Base-by-base conservation (phyloP, 2,888 invertebrate genomes). In the Erebia palarica region DNA sequence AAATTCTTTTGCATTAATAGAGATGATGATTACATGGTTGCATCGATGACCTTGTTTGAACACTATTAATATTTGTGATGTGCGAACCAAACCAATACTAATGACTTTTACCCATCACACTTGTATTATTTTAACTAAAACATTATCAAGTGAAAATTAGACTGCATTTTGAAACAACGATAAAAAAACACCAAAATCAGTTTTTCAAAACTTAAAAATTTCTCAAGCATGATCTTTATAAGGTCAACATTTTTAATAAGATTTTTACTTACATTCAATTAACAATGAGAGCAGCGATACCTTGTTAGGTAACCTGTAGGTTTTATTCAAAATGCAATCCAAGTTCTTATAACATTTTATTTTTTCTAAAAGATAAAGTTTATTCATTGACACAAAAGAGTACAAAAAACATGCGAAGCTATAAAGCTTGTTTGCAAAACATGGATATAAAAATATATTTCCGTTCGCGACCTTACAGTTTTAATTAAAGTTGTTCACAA, bases 371-470 rank as follows among this genome's bases (percentile, higher is more conserved):
- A 63, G 21, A 53, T 61, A n/a, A 63, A 63, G 21, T 61, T 63
- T 58, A 61, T 65, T 64, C 21, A 60, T 42, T 68, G 74, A 73
- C 72, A 73, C 72, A 73, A 75, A 78, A 75, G 73, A 73, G 75
- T 73, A 77, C 73, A 69, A 79, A 75, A 85, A 83, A 86, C 91
- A 91, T 91, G 91, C 90, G 90, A 85, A 87, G 89, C 90, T 87
- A 82, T 80, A 72, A 88, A 88, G 89, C 89, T 86, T 84, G 83
- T 80, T 81, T 86, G 86, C 87, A 86, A 86, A 81, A 86, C 79
- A 85, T 84, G 79, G 79, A 81, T 77, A 80, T 61, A 67, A 71
- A 66, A 77, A 79, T 75, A 77, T 75, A 73, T 77, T 73, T 72
- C 82, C 83, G 83, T 84, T 79, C 84, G 84, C 84, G 81, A 81